These are phyloP conservation scores for Papio anubis DNA, from an alignment of 2,113 vertebrate genomes.

Conservation along the genomic window DNA sequence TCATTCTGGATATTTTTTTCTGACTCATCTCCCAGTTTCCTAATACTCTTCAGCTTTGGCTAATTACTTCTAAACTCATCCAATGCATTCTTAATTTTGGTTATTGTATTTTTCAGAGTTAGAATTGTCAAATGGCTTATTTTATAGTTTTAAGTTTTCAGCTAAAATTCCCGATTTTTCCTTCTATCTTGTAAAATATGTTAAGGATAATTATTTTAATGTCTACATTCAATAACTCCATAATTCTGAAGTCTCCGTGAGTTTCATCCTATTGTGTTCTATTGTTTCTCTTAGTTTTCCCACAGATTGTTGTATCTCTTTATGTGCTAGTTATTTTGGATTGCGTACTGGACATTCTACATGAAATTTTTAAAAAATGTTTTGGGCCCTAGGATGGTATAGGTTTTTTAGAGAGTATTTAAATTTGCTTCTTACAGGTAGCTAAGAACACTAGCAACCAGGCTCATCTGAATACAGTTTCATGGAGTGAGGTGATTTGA, in stretches of 20 bases:
- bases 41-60: background rate
- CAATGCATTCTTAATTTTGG: background rate
- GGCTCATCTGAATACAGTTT: background rate
- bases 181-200: conserved; percentile 2
- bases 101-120: background rate
- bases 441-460: background rate
- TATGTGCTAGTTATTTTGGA: background rate
- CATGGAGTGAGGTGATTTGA: background rate
- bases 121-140: background rate
- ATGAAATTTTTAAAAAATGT: background rate
- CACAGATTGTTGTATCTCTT: background rate
- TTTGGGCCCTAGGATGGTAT: background rate
- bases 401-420: background rate
- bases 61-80: background rate
- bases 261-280: background rate
- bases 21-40: background rate
- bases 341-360: background rate
- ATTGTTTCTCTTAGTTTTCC: background rate
- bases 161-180: background rate
- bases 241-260: background rate
- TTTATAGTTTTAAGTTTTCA: conserved; percentile 10
- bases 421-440: background rate
- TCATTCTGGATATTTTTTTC: background rate
- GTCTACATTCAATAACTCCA: background rate
- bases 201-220: conserved; percentile 23